Evolutionary conservation across 1,140 invertebrate species (phyloP).

Genomic region (Octopus sinensis): DNA sequence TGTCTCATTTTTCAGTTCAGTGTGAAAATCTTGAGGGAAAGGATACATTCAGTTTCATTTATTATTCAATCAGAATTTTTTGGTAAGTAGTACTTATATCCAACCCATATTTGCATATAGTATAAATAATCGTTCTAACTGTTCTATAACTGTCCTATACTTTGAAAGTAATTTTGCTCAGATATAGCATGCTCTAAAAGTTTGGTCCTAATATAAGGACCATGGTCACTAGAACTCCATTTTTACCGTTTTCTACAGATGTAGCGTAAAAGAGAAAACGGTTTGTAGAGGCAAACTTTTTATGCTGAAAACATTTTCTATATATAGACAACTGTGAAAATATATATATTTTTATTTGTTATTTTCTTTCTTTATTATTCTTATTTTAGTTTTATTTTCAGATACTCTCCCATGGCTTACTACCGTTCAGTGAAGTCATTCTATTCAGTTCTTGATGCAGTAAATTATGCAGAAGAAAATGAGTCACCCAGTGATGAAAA

Average conservation of each 20-base stretch:
- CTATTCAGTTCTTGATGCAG: not conserved
- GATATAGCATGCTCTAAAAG: not conserved
- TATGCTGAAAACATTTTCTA: not conserved
- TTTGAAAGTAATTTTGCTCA: not conserved
- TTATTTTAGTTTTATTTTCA: no score
- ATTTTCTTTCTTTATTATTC: no score
- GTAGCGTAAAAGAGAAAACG: not conserved
- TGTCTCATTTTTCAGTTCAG: no score
- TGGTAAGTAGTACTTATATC: not conserved
- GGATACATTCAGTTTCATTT: no score
- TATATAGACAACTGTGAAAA: no score
- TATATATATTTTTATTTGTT: no score
- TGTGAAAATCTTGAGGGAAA: no score
- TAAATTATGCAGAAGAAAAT: not conserved
- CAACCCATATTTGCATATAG: not conserved
- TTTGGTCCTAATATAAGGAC: not conserved
- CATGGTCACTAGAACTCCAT: not conserved
- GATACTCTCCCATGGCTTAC: not conserved
- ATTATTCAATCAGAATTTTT: not conserved
- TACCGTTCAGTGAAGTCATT: not conserved
- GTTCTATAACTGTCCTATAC: not conserved
- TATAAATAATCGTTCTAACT: not conserved
- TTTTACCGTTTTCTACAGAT: not conserved
- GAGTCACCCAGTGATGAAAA: not conserved
- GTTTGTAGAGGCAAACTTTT: not conserved